Percentiles rank a stretch among this genome's conserved stretches.
Conservation (phyloP, 2,797 vertebrate species). For the Dendrocincla fuliginosa region DNA sequence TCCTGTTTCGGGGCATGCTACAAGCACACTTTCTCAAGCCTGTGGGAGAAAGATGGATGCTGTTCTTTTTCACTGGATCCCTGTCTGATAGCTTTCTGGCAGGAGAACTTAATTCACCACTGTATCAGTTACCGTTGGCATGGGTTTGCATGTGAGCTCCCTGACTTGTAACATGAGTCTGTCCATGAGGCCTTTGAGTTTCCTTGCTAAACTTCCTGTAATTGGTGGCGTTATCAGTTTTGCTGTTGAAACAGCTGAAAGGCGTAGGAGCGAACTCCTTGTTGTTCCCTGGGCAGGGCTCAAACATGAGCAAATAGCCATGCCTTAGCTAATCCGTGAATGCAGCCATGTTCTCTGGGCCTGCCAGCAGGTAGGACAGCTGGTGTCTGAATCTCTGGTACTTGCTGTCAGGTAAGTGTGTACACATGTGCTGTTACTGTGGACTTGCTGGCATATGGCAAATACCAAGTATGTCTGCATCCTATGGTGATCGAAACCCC, state of each 20-base stretch:
- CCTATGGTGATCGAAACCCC: neutral
- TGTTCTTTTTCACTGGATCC: neutral
- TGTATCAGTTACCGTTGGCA: neutral
- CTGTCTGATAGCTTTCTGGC: neutral
- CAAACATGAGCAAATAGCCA: neutral
- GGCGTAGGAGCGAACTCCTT: neutral
- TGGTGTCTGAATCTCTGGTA: neutral
- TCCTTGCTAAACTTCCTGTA: neutral
- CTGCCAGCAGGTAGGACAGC: neutral
- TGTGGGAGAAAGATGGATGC: neutral
- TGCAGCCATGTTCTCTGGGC: neutral
- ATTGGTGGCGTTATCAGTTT: neutral
- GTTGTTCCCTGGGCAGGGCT: neutral
- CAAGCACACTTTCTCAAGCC: neutral
- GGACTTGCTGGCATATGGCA: neutral
- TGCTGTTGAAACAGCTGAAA: neutral
- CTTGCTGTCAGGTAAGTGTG: neutral
- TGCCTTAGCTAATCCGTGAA: neutral
- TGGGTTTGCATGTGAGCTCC: neutral
- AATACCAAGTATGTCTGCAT: neutral
- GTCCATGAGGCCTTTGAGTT: neutral
- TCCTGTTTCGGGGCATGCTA: constrained; percentile 76
- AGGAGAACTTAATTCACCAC: neutral
- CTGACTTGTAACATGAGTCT: neutral
- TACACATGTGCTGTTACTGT: neutral